Evolutionary conservation across 2,888 invertebrate genomes (phyloP).

Genomic region (Pandemis corylana): DNA sequence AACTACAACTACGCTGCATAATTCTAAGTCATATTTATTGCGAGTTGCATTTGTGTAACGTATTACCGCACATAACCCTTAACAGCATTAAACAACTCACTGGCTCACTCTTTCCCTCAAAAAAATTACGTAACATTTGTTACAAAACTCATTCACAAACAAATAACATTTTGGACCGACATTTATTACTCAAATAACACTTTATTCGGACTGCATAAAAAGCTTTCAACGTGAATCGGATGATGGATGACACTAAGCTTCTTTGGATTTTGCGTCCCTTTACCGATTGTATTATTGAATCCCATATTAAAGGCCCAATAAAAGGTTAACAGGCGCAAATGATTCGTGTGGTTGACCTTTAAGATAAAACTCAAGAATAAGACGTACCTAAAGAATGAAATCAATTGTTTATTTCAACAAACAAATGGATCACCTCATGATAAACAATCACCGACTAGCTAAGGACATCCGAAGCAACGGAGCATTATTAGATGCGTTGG

Average conservation of each 20-base stretch:
- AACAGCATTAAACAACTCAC: neutral
- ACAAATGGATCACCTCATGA: no score
- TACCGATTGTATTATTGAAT: conserved; percentile 36
- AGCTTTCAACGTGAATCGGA: conserved; percentile 35
- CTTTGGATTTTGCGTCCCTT: conserved; percentile 27
- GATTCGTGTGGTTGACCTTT: neutral
- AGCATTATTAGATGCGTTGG: no score
- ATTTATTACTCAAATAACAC: conserved; percentile 3
- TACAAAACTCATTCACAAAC: conserved; percentile 1
- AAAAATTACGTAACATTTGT: neutral
- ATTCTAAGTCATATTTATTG: neutral
- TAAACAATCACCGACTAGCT: no score
- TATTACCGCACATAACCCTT: neutral
- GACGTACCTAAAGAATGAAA: no score
- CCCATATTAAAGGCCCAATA: conserved; percentile 1
- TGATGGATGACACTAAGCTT: conserved; percentile 41
- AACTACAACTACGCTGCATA: no score
- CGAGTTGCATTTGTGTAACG: neutral
- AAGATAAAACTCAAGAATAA: neutral
- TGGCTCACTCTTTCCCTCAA: neutral
- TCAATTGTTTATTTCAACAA: no score
- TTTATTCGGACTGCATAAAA: conserved; percentile 30
- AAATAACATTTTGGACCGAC: neutral
- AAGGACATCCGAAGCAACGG: no score
- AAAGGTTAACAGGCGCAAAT: conserved; percentile 19